These are phyloP conservation scores for Pseudopipra pipra DNA, from an alignment of 2,113 vertebrate species.

Conservation along the genomic window DNA sequence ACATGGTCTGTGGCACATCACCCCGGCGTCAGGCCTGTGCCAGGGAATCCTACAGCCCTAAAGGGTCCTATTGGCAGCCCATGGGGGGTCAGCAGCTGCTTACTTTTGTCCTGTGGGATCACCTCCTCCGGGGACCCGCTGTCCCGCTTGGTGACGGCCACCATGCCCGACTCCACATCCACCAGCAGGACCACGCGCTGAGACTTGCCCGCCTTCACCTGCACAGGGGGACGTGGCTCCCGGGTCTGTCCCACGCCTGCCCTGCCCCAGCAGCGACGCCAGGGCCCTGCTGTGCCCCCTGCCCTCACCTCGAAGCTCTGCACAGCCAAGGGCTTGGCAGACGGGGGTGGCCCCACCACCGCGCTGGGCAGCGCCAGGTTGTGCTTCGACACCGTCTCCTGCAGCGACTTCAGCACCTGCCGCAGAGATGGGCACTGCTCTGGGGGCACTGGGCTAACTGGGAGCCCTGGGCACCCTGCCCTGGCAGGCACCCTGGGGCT, in stretches of 20 bases:
- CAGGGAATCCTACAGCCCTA: background rate
- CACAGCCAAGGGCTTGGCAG: conserved; percentile 64
- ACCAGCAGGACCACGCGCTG: conserved; percentile 76
- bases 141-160: conserved; percentile 76
- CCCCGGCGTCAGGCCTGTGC: background rate
- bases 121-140: conserved; percentile 70
- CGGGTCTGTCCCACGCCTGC: rapidly evolving
- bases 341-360: background rate
- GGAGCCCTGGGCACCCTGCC: background rate
- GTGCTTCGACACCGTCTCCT: conserved; percentile 80
- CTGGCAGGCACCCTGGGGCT: background rate
- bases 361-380: conserved; percentile 75
- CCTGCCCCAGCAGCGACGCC: rapidly evolving
- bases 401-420: conserved; percentile 83
- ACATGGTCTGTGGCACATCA: background rate
- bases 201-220: conserved; percentile 82
- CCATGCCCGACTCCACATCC: conserved; percentile 77
- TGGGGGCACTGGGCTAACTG: background rate
- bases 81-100: background rate
- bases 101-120: conserved; percentile 81
- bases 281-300: rapidly evolving
- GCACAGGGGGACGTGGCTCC: rapidly evolving
- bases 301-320: conserved; percentile 81
- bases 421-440: rapidly evolving
- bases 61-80: rapidly evolving